Base-by-base conservation (phyloP, 1,140 invertebrate genomes). In the Lordiphosa mommai region DNA sequence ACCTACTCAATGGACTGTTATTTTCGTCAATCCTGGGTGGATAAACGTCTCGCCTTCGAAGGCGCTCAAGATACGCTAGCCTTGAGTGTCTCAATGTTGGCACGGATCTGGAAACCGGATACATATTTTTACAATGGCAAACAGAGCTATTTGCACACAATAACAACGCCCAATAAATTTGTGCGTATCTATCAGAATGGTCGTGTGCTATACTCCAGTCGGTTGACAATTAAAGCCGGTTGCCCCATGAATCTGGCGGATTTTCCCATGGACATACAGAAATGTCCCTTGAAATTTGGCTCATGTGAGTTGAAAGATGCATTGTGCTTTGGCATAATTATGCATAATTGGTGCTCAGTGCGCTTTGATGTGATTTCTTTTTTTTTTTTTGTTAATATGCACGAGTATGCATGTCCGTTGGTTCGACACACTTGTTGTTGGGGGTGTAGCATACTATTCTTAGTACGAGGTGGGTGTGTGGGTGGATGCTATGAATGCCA, bases 191-290 rank as follows among this genome's bases (percentile, higher is more conserved):
- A 92, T 88, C 92, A 94, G 71, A 93, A 97, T 76, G 96, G 96
- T 46, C 90, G 93, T 40, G 94, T 97, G 0, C 91, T 97, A n/a
- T 96, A 96, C 89, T 97, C 96, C 16, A 94, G 94, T 38, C 82
- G 87, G 65, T 89, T 98, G 63, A 98, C 97, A 3, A 96, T 98
- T 55, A 96, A 96, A 89, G 96, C 96, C 27, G 94, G 93, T 30
- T 98, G 97, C 89, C 96, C 95, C 2, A 98, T 98, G 96, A 94
- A 96, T 88, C 89, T 98, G 30, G 93, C 95, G 88, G 93, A 96
- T 72, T 98, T 97, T 88, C 97, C 97, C 0, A 96, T 97, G 95
- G 96, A 97, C 88, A 94, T 93, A 12, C 96, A 97, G 82, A 91
- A 93, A 61, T 98, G 96, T 88, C 95, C 95, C 2, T 89, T 98